Evolutionary conservation across 2,113 vertebrate species (phyloP).

Genomic region (Xenopus laevis): DNA sequence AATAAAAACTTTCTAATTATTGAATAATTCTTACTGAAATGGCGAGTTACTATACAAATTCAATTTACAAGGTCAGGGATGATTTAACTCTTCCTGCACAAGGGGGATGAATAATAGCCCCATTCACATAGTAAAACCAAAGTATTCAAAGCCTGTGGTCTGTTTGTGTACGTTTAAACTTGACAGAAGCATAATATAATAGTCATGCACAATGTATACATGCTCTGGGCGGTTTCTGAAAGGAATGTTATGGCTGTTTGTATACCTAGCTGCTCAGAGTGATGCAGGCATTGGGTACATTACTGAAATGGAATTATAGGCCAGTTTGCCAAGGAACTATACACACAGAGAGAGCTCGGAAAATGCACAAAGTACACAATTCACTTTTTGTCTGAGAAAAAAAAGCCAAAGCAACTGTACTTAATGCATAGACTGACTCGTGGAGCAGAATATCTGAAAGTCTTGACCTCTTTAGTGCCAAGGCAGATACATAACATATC

Average conservation of each 20-base stretch:
- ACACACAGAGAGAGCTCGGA: not conserved
- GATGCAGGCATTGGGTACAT: not conserved
- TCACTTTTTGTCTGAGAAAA: not conserved
- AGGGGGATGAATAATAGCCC: no score
- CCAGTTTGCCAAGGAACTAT: not conserved
- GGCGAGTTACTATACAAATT: no score
- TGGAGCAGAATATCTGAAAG: no score
- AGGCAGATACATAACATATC: no score
- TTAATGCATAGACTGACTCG: no score
- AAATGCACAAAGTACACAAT: constrained; percentile 8
- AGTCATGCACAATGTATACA: not conserved
- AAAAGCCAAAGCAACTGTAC: not conserved
- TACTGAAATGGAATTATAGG: not conserved
- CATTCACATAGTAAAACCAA: not conserved
- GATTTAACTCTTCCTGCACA: no score
- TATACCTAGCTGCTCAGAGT: constrained; percentile 19
- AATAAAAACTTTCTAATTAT: no score
- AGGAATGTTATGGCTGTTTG: constrained; percentile 2
- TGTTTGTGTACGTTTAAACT: constrained; percentile 21
- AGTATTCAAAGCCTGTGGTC: not conserved
- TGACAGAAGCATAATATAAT: constrained; percentile 18
- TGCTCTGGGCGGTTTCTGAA: not conserved
- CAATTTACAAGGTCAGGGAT: no score
- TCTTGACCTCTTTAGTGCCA: no score
- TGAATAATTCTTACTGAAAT: no score